A percentile compares a stretch with the other conserved stretches of the same genome.
Evolutionary conservation across 2,113 vertebrate genomes (phyloP).

Genomic region (Pan troglodytes): NHGRI_mPanTro3-v2.1_pri NC_086015.1:154767501-154768000

Average conservation of each 20-base stretch:
- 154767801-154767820: background rate
- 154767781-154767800: background rate
- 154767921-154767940: background rate
- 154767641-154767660: background rate
- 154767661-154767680: background rate
- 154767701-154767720: background rate
- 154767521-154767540: background rate
- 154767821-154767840: background rate
- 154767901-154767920: background rate
- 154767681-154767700: background rate
- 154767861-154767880: background rate
- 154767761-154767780: background rate
- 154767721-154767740: background rate
- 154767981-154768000: background rate
- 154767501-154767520: background rate
- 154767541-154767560: background rate
- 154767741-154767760: background rate
- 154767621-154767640: background rate
- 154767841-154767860: background rate
- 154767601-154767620: background rate
- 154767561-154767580: background rate
- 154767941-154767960: background rate
- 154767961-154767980: background rate
- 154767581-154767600: background rate
- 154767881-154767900: background rate